Evolutionary conservation across 1,140 invertebrate genomes (phyloP).

Genomic region (Chironomus tepperi): DNA sequence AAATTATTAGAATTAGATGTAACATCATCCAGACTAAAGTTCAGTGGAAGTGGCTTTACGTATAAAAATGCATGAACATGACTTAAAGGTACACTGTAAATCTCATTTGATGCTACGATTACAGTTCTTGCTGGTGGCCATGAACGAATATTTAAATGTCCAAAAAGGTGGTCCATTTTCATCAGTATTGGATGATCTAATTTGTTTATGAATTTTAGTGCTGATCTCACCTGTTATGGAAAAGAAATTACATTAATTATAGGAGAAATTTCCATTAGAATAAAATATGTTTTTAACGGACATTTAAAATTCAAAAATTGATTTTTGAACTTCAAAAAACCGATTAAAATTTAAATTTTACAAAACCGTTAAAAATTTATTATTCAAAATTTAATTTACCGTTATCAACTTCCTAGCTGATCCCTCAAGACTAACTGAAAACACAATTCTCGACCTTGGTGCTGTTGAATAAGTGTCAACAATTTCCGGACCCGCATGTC

Average conservation of each 20-base stretch:
- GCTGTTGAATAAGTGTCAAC: conserved; percentile 33
- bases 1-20: background rate
- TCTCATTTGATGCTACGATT: conserved; percentile 30
- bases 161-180: conserved; percentile 50
- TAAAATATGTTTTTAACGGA: too few species aligned
- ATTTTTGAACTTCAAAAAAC: too few species aligned
- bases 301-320: too few species aligned
- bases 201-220: conserved; percentile 71
- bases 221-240: conserved; percentile 57
- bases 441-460: conserved; percentile 64
- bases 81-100: conserved; percentile 37
- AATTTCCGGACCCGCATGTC: conserved; percentile 55
- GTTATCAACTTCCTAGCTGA: conserved; percentile 91
- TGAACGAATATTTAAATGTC: conserved; percentile 31
- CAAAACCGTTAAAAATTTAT: too few species aligned
- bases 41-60: conserved; percentile 15
- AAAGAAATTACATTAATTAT: too few species aligned
- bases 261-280: too few species aligned
- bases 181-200: conserved; percentile 62
- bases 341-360: too few species aligned
- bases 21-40: conserved; percentile 2
- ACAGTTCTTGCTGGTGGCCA: conserved; percentile 29
- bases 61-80: conserved; percentile 33
- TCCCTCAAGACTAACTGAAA: conserved; percentile 83
- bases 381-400: conserved; percentile 30